Base-by-base conservation (phyloP, 2,888 invertebrate genomes). In the Brachyopa scutellaris region DNA sequence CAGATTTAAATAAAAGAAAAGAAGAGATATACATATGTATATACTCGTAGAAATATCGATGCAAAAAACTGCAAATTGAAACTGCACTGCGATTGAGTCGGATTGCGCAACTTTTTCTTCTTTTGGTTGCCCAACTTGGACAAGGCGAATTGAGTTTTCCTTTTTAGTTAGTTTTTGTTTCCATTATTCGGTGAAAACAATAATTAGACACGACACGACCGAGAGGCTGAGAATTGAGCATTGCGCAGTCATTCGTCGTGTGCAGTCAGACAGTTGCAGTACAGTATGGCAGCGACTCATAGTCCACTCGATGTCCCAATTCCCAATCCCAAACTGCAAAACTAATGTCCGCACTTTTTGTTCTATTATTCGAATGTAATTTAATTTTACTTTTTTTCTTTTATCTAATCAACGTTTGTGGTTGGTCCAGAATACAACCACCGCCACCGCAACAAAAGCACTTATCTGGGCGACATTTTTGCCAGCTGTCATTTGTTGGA, bases 191-290 rank as follows among this genome's bases (percentile, higher is more conserved):
- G 76, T 51, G 38, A 80, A 80, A 74, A 76, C 49, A 45, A 57
- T 80, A 80, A 80, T 76, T 80, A 69, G 69, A 64, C 62, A 69
- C 61, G 80, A 80, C 76, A 80, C 80, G 57, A 76, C 47, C 66
- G 74, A 79, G 47, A 62, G 74, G 42, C 53, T 66, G 49, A 74
- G 74, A 79, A 74, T 69, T 73, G 73, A 31, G 36, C 42, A 26
- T 79, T 79, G 74, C 78, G 74, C 79, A 79, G 73, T 67, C 66
- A 38, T 3, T 26, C 26, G 6, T 3, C 3, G 66, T 73, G 66
- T 64, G 47, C 55, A 55, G 38, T 66, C 29, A 36, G 21, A 53
- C 53, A 55, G 66, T 53, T 55, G 66, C 15, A 67, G 23, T 51
- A 9, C 31, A n/a, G n/a, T 61, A 19, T 36, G 23, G 17, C 42